phyloP scores from a whole-genome alignment of 2,113 vertebrate species.

The Nannospalax galili region DNA sequence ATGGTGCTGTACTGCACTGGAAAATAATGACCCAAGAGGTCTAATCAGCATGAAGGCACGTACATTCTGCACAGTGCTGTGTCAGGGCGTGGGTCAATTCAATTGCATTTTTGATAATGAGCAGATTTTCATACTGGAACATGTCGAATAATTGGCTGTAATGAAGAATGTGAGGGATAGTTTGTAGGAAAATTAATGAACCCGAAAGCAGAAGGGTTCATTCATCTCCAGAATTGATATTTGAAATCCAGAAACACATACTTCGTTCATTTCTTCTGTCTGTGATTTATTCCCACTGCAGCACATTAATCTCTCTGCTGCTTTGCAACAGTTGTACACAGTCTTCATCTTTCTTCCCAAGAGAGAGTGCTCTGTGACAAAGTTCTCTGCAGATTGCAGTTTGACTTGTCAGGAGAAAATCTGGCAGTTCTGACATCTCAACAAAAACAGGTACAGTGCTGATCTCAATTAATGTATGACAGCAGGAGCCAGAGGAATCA shows the following conservation, averaged over 20 bases:
- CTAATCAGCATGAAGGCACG: conserved; percentile 2
- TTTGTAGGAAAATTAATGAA: conserved; percentile 70
- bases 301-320: conserved; percentile 71
- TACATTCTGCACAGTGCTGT: conserved; percentile 15
- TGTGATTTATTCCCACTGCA: conserved; percentile 54
- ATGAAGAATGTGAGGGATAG: conserved; percentile 55
- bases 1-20: background rate
- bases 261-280: conserved; percentile 55
- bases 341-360: conserved; percentile 6
- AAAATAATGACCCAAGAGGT: conserved; percentile 34
- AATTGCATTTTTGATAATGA: conserved; percentile 52
- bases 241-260: conserved; percentile 57
- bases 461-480: background rate
- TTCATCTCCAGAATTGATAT: conserved; percentile 59
- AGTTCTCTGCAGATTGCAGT: background rate
- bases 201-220: conserved; percentile 58
- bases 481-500: background rate
- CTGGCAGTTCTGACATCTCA: background rate
- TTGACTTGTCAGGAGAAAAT: background rate
- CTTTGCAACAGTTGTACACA: conserved; percentile 14
- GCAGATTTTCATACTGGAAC: conserved; percentile 64
- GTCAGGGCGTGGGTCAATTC: conserved; percentile 3
- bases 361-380: background rate
- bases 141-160: conserved; percentile 67
- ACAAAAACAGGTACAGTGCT: background rate